Percentiles rank a stretch among this genome's conserved stretches.
These are phyloP conservation scores for Brachionus manjavacas DNA, from an alignment of 1,140 invertebrate genomes.

Conservation along the genomic window DNA sequence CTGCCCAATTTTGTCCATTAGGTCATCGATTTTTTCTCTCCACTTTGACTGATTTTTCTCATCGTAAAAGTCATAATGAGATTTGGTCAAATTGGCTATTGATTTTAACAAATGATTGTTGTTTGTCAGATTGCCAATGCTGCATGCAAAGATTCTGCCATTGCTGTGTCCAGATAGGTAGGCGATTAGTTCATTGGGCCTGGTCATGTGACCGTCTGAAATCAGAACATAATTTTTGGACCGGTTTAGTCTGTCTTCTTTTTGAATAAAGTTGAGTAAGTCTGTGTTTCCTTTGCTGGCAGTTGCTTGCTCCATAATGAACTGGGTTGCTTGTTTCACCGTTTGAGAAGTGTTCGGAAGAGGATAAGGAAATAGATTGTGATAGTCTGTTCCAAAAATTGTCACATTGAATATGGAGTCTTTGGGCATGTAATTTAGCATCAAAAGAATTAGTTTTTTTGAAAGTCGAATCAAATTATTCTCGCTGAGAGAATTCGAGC, in stretches of 20 bases:
- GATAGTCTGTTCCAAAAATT: slow-evolving; percentile 28
- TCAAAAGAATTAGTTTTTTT: not conserved
- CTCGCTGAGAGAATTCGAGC: slow-evolving; percentile 33
- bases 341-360: not conserved
- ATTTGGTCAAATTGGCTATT: slow-evolving; percentile 50
- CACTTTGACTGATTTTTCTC: slow-evolving; percentile 53
- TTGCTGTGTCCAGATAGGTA: not conserved
- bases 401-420: not conserved
- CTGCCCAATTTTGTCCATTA: slow-evolving; percentile 50
- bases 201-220: slow-evolving; percentile 31
- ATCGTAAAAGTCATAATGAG: slow-evolving; percentile 52
- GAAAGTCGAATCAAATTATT: slow-evolving; percentile 4
- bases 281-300: not conserved
- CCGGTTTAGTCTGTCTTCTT: not conserved
- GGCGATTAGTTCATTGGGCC: not conserved
- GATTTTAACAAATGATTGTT: slow-evolving; percentile 51
- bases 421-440: not conserved
- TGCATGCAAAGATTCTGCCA: slow-evolving; percentile 22
- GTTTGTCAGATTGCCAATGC: slow-evolving; percentile 48
- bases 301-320: not conserved
- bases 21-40: slow-evolving; percentile 50
- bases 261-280: slow-evolving; percentile 10
- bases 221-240: not conserved
- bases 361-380: slow-evolving; percentile 31
- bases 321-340: not conserved